phyloP scores from a whole-genome alignment of 2,113 vertebrate species.

The Ciconia boyciana region DNA sequence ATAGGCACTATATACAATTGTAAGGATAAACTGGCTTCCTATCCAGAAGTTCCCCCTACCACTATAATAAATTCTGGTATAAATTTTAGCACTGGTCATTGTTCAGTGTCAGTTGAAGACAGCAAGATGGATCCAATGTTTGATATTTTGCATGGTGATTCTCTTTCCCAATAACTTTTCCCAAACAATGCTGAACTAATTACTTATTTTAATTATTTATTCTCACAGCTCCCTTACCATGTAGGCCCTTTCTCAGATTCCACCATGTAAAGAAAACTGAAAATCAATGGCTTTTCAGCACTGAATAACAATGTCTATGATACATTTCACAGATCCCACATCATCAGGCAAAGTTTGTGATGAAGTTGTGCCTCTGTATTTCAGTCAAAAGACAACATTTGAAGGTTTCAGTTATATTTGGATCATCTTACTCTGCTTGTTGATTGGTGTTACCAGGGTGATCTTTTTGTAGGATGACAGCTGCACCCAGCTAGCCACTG shows the following conservation, averaged over 20 bases:
- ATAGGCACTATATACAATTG: not conserved
- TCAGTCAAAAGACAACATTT: slow-evolving; percentile 19
- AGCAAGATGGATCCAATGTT: not conserved
- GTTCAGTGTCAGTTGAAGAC: not conserved
- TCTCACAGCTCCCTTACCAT: not conserved
- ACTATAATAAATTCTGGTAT: not conserved
- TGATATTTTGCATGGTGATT: not conserved
- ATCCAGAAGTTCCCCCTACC: not conserved
- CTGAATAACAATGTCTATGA: not conserved
- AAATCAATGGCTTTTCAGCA: not conserved
- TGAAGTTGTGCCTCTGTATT: not conserved
- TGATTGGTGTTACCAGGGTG: slow-evolving; percentile 27
- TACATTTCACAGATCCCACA: not conserved
- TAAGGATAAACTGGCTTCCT: not conserved
- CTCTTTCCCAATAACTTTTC: not conserved
- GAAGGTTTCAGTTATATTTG: slow-evolving; percentile 31
- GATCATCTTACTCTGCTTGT: slow-evolving; percentile 59
- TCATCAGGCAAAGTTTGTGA: not conserved
- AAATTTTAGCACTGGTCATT: not conserved
- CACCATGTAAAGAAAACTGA: not conserved
- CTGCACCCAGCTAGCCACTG: slow-evolving; percentile 32
- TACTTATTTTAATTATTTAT: slow-evolving; percentile 1
- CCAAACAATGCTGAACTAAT: not conserved
- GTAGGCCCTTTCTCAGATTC: not conserved
- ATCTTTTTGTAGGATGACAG: slow-evolving; percentile 58